Evolutionary conservation across 2,888 invertebrate genomes (phyloP).

Genomic region (Pollenia amentaria): DNA sequence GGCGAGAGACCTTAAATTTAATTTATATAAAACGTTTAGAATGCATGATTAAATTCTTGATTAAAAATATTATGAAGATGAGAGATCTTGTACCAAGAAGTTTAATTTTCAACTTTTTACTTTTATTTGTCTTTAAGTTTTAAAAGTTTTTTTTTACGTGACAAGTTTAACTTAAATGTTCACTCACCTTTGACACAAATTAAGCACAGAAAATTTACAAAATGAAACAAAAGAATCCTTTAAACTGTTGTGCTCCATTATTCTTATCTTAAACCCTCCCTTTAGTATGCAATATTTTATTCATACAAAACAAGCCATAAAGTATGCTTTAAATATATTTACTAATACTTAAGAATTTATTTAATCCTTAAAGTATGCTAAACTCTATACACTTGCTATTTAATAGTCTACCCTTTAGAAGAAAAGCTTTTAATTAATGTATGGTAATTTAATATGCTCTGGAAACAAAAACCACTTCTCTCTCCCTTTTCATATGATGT

Average conservation of each 20-base stretch:
- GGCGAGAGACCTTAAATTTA: background rate
- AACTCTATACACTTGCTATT: background rate
- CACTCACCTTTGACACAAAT: conserved; percentile 40
- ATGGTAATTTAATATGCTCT: conserved; percentile 63
- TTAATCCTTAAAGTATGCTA: conserved; percentile 49
- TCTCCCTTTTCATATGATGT: background rate
- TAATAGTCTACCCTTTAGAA: conserved; percentile 8
- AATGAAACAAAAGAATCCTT: conserved; percentile 12
- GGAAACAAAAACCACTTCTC: conserved; percentile 28
- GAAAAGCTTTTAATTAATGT: conserved; percentile 42
- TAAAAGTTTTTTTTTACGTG: background rate
- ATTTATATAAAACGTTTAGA: too few species aligned
- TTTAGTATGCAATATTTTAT: conserved; percentile 11
- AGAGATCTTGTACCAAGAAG: too few species aligned
- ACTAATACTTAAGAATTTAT: background rate
- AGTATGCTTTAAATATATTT: conserved; percentile 38
- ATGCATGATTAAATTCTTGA: too few species aligned
- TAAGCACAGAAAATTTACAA: background rate
- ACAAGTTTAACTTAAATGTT: background rate
- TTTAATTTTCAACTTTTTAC: background rate
- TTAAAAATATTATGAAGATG: too few species aligned
- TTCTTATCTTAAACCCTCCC: background rate
- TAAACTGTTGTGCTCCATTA: background rate
- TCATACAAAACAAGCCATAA: conserved; percentile 36
- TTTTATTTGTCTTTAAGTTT: background rate